Evolutionary conservation across 2,113 vertebrate genomes (phyloP).

Genomic region (Thalassarche chlororhynchos): DNA sequence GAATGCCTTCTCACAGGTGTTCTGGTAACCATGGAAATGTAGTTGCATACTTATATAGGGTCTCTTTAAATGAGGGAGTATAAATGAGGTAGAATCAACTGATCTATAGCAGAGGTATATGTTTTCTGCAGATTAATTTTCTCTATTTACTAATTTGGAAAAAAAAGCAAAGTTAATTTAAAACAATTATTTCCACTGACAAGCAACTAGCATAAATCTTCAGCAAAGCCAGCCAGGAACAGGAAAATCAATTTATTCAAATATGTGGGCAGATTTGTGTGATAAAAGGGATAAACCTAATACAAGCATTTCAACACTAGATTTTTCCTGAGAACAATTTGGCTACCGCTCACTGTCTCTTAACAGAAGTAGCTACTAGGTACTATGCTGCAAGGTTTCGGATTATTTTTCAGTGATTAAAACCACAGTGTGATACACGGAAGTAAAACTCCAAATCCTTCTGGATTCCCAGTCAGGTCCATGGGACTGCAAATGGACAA

Average conservation of each 20-base stretch:
- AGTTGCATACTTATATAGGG: background rate
- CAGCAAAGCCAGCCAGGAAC: background rate
- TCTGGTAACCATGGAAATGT: background rate
- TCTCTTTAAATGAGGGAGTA: background rate
- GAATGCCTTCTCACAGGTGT: background rate
- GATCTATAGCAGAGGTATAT: background rate
- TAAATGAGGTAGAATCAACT: background rate
- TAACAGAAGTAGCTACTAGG: background rate
- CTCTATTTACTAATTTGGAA: background rate
- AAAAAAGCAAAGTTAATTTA: background rate
- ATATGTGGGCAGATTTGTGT: background rate
- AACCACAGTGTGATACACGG: background rate
- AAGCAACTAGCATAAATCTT: background rate
- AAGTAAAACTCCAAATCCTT: background rate
- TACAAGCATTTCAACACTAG: background rate
- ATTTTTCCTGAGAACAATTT: background rate
- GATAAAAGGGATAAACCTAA: background rate
- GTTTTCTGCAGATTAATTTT: background rate
- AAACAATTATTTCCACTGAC: background rate
- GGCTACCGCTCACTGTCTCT: background rate
- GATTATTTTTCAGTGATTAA: background rate
- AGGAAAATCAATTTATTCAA: slow-evolving; percentile 4
- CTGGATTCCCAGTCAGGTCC: background rate
- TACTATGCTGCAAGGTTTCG: background rate
- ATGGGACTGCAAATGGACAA: background rate